Conservation (phyloP, 2,113 vertebrate species). For the Oryzias celebensis region DNA sequence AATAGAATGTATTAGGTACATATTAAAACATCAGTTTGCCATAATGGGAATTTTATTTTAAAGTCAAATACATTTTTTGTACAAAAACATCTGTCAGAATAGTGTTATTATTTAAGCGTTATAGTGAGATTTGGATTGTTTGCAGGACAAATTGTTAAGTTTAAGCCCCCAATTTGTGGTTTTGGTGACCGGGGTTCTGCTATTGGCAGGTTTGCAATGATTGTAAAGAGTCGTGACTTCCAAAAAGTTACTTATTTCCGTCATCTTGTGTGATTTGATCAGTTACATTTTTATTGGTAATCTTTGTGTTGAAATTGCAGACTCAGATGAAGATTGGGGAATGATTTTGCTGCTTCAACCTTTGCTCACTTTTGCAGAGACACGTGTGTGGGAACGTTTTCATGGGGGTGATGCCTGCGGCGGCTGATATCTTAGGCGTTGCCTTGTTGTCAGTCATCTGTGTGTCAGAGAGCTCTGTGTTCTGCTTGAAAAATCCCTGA, state of each 20-base stretch:
- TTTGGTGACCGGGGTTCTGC: background rate
- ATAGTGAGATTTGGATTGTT: too few species aligned
- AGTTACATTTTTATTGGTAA: too few species aligned
- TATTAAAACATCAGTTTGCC: too few species aligned
- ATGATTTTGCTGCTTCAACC: too few species aligned
- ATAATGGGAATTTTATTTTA: background rate
- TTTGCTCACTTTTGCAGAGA: too few species aligned
- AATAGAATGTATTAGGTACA: background rate
- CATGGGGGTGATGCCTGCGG: constrained; percentile 41
- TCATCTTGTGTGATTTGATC: too few species aligned
- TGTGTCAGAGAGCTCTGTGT: constrained; percentile 21
- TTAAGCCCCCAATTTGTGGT: background rate
- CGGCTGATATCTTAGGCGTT: constrained; percentile 46
- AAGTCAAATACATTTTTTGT: background rate
- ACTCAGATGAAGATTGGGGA: too few species aligned
- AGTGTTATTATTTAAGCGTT: background rate
- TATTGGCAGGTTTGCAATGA: too few species aligned
- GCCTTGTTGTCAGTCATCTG: constrained; percentile 48
- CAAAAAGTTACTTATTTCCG: too few species aligned
- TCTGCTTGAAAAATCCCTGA: constrained; percentile 27
- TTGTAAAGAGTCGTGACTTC: too few species aligned
- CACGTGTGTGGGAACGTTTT: constrained; percentile 3
- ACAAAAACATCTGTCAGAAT: background rate
- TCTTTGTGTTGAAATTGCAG: too few species aligned
- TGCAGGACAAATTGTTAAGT: background rate